Evolutionary conservation across 2,888 invertebrate species (phyloP), one percentile per base, ranked within the genome.

Genomic region (Meganola albula): DNA sequence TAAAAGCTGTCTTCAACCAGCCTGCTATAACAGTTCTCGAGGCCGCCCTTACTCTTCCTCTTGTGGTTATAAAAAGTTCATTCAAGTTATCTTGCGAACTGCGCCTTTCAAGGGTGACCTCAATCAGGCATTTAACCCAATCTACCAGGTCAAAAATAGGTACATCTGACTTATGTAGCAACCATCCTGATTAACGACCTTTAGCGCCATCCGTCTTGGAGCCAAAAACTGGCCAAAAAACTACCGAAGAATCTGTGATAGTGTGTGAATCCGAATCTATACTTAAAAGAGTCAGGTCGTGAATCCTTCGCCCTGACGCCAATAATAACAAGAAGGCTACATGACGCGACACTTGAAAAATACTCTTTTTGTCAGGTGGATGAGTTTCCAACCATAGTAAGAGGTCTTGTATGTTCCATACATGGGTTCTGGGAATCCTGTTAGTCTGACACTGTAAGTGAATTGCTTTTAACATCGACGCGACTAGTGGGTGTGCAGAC

Each of bases 401-500:
- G 10, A 36, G 12, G 23, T 37, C 33, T 11, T 37, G 33, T 34
- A 37, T 10, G 22, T 34, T 34, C 34, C 34, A 37, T 18, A 37
- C 25, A 22, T 23, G 8, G 8, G 37, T 4, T 25, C 26, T 22
- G 10, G 29, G 34, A 10, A 0, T 29, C 6, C 12, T 20, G 25
- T 10, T 18, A 1, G 11, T 1, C 7, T 22, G 24, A 2, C 9
- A 24, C 6, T 20, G 9, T 9, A 27, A n/a, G 1, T 11, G 13
- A 9, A 31, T 24, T 1, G 24, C 36, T 7, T 36, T 36, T 0
- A 36, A 8, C 24, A 31, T 28, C 0, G 27, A 11, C 1, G 21
- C 8, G 1, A 37, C 21, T 12, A 37, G 4, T 1, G 37, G 28
- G 8, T 37, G 31, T 10, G 7, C 2, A 4, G 7, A 9, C 5